Evolutionary conservation across 2,888 invertebrate species (phyloP).

Genomic region (Dendrolimus pini): DNA sequence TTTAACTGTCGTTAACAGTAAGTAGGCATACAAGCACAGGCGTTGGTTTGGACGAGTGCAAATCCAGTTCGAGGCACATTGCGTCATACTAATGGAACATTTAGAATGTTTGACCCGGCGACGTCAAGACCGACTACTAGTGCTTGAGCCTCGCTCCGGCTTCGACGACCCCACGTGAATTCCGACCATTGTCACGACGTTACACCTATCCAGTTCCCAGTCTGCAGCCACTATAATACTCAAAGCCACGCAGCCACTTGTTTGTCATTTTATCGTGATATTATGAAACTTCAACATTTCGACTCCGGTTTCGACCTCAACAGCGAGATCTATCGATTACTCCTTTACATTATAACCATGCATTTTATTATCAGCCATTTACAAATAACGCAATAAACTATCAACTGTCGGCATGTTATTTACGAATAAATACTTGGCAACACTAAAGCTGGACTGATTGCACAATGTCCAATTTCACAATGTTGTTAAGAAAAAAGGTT

Average conservation of each 20-base stretch:
- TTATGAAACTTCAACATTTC: conserved; percentile 26
- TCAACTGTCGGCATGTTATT: neutral
- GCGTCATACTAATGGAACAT: conserved; percentile 63
- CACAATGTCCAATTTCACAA: conserved; percentile 47
- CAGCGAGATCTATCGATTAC: conserved; percentile 15
- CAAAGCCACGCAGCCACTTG: conserved; percentile 24
- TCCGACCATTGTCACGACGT: conserved; percentile 14
- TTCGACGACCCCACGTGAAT: conserved; percentile 39
- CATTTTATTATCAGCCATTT: neutral
- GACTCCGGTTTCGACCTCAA: conserved; percentile 20
- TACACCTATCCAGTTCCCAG: conserved; percentile 14
- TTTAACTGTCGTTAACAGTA: neutral
- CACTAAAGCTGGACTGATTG: conserved; percentile 7
- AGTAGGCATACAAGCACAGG: conserved; percentile 19
- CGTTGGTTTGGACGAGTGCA: conserved; percentile 58
- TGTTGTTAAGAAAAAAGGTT: conserved; percentile 39
- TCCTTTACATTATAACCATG: conserved; percentile 5
- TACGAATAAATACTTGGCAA: neutral
- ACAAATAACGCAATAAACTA: neutral
- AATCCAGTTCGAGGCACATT: conserved; percentile 60
- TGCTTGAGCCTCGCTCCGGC: conserved; percentile 12
- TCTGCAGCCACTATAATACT: conserved; percentile 26
- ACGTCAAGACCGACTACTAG: conserved; percentile 30
- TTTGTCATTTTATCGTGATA: conserved; percentile 32
- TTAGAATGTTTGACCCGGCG: conserved; percentile 69